phyloP scores from a whole-genome alignment of 92 coral and sea anemone genomes.

The Desmophyllum pertusum region DNA sequence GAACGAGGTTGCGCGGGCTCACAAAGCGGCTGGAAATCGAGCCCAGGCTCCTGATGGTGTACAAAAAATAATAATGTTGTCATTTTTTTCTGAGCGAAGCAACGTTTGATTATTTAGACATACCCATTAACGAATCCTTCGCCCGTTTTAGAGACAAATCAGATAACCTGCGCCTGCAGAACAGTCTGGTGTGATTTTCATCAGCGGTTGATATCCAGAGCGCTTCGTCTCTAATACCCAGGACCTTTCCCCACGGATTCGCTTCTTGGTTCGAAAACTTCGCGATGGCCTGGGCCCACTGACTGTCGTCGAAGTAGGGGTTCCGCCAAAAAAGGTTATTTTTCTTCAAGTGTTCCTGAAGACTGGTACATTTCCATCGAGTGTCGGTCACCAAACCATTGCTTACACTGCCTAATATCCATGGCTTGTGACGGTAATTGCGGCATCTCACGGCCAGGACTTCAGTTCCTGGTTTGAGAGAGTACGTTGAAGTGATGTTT shows the following conservation, averaged over 20 bases:
- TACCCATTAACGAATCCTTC: not conserved
- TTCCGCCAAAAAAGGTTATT: not conserved
- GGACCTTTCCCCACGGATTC: not conserved
- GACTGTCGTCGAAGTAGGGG: not conserved
- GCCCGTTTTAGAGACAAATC: not conserved
- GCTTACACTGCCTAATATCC: not conserved
- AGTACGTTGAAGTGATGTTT: not conserved
- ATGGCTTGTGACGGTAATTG: not conserved
- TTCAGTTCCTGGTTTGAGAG: not conserved
- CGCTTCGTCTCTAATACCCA: not conserved
- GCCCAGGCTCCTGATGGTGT: too few species aligned
- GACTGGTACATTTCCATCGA: constrained; percentile 16
- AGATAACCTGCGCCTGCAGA: constrained; percentile 16
- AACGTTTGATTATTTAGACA: not conserved
- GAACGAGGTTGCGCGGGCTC: too few species aligned
- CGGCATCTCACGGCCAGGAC: not conserved
- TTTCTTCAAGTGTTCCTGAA: not conserved
- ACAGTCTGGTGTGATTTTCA: not conserved
- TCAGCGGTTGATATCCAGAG: constrained; percentile 12
- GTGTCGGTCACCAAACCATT: constrained; percentile 1
- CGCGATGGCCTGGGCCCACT: constrained; percentile 7
- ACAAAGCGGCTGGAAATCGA: too few species aligned
- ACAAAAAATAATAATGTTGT: not conserved
- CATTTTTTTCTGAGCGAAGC: not conserved
- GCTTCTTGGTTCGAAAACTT: not conserved